Base-by-base conservation (phyloP, 1,140 invertebrate genomes). In the Lordiphosa clarofinis region DNA sequence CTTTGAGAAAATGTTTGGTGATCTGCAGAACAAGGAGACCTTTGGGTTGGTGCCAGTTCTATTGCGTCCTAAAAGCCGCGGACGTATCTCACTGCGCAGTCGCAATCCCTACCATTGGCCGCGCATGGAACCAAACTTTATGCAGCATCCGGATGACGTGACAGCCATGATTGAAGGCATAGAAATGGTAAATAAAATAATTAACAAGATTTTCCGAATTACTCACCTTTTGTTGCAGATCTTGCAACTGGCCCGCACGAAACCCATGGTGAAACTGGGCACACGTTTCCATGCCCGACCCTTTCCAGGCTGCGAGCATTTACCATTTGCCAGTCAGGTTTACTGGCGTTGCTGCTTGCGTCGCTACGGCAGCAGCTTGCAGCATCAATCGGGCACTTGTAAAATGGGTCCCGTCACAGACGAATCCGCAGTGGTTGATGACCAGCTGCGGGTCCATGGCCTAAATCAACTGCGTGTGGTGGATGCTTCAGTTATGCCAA, bases 331-430 rank as follows among this genome's bases (percentile, higher is more conserved):
- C 52, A 92, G 91, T 1, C 92, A 95, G 59, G 87, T 90, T 6
- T 96, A 96, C 78, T 95, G 95, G 94, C 90, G 91, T 50, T 96
- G 95, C 64, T 92, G 92, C 10, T 90, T 93, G 4, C 91, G 92
- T 49, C 92, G 93, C 36, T 91, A 93, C 12, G 92, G 92, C 1
- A 92, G 92, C 35, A 94, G 93, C n/a, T 87, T 95, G 36, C 94
- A 94, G 50, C 95, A 96, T 88, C 94, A 95, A 87, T 91, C 92
- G 1, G 91, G 93, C 1, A 95, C 94, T 0, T 94, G 91, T 38
- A 95, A 94, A 87, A 96, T 96, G 95, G 96, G 96, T 1, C 93
- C 94, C 0, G 15, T 65, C 0, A 84, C 79, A 0, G 95, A 96
- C 82, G 74, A 90, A 1, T 87, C 90, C 15, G 93, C 95, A 0